phyloP scores from a whole-genome alignment of 2,888 invertebrate species.

The Pseudeuparius sepicola region DNA sequence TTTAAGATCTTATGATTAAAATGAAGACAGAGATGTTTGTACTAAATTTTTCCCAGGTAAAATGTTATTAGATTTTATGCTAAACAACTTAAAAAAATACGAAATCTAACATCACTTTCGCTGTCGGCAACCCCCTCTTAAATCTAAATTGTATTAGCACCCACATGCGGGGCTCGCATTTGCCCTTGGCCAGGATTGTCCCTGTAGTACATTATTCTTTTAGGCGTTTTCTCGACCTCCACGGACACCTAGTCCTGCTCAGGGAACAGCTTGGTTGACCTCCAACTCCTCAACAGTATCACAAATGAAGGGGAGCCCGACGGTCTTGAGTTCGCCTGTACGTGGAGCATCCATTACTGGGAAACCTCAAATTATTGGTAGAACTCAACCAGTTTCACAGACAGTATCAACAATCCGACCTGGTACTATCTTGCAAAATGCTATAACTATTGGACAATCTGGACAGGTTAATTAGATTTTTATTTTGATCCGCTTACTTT shows the following conservation, averaged over 20 bases:
- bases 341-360: conserved; percentile 34
- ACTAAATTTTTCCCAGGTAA: too few relatives aligned
- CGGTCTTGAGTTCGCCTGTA: conserved; percentile 36
- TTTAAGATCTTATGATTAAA: too few relatives aligned
- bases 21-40: too few relatives aligned
- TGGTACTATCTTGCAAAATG: conserved; percentile 37
- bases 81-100: too few relatives aligned
- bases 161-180: too few relatives aligned
- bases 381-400: conserved; percentile 33
- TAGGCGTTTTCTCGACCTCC: conserved; percentile 36
- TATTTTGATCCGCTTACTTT: not conserved
- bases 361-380: conserved; percentile 33
- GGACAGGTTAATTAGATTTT: conserved; percentile 28
- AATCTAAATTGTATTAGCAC: too few relatives aligned
- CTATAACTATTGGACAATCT: conserved; percentile 36
- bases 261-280: conserved; percentile 35
- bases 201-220: too few relatives aligned
- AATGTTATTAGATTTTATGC: too few relatives aligned
- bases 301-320: conserved; percentile 36
- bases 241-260: conserved; percentile 38
- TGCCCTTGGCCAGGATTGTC: too few relatives aligned
- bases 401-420: conserved; percentile 34
- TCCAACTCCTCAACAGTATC: conserved; percentile 35
- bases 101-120: too few relatives aligned
- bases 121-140: too few relatives aligned